These are phyloP conservation scores for Chionis minor DNA, from an alignment of 2,113 vertebrate species.

Conservation along the genomic window DNA sequence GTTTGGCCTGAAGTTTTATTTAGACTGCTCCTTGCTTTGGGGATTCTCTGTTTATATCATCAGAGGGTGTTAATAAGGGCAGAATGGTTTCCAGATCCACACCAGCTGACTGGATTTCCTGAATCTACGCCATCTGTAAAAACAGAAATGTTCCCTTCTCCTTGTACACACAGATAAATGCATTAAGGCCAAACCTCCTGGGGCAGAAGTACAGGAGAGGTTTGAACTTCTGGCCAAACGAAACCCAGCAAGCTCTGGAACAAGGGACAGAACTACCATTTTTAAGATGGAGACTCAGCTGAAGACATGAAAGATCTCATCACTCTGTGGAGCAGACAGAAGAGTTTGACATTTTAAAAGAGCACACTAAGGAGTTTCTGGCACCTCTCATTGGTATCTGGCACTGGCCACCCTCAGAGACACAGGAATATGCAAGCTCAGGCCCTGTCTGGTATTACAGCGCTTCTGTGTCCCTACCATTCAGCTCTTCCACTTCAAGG, in stretches of 20 bases:
- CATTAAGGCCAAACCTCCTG: not conserved
- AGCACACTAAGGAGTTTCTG: not conserved
- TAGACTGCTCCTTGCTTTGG: constrained; percentile 64
- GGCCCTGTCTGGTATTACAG: not conserved
- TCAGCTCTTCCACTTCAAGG: not conserved
- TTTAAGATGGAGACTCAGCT: not conserved
- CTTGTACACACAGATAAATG: constrained; percentile 43
- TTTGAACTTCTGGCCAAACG: not conserved
- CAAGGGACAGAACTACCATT: not conserved
- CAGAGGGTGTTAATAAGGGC: constrained; percentile 67
- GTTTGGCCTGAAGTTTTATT: constrained; percentile 65
- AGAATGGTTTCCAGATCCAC: constrained; percentile 68
- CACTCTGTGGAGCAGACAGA: not conserved
- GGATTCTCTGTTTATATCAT: constrained; percentile 70
- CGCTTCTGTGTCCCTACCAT: not conserved
- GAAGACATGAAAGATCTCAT: not conserved
- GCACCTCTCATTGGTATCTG: not conserved
- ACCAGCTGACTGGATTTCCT: constrained; percentile 67
- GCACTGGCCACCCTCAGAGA: not conserved
- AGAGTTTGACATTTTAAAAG: constrained; percentile 11
- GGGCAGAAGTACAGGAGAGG: not conserved
- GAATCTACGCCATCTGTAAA: constrained; percentile 62
- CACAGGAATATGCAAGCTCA: not conserved
- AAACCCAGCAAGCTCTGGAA: not conserved
- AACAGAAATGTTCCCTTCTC: constrained; percentile 64